These are phyloP conservation scores for Parauchenoglanis punctatus DNA, from an alignment of 2,797 vertebrate species.

Conservation along the genomic window DNA sequence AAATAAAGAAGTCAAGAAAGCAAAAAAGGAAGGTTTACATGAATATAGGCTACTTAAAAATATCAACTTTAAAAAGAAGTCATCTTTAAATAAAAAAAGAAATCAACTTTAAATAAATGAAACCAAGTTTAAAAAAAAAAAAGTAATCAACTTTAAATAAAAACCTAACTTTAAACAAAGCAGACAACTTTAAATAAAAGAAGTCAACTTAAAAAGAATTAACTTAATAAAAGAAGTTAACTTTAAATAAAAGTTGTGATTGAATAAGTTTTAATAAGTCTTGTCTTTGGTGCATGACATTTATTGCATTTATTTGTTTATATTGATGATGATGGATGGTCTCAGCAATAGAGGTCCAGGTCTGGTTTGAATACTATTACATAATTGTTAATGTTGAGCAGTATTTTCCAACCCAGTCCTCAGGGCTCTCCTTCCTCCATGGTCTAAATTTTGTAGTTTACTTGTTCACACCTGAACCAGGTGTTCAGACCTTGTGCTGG, in stretches of 20 bases:
- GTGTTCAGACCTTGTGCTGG: background rate
- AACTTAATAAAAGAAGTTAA: too few relatives aligned
- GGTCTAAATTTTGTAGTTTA: slow-evolving; percentile 1
- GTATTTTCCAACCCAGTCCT: slow-evolving; percentile 3
- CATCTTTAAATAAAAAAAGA: background rate
- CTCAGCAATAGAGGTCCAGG: slow-evolving; percentile 39
- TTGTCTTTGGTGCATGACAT: background rate
- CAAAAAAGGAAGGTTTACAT: too few relatives aligned
- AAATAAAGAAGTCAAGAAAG: too few relatives aligned
- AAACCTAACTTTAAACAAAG: background rate
- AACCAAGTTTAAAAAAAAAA: background rate
- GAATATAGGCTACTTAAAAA: background rate
- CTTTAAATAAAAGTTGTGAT: background rate
- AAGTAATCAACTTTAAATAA: background rate
- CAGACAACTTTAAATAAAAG: background rate
- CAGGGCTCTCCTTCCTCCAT: background rate
- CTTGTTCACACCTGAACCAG: slow-evolving; percentile 11
- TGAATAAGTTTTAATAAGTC: background rate
- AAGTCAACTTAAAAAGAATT: too few relatives aligned
- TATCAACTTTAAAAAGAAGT: background rate
- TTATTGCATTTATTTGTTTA: slow-evolving; percentile 25
- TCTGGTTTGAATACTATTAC: slow-evolving; percentile 22
- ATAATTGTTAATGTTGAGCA: background rate
- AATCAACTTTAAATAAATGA: background rate
- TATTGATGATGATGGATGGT: slow-evolving; percentile 58